Evolutionary conservation across 2,888 invertebrate species (phyloP).

Genomic region (Therioaphis trifolii): DNA sequence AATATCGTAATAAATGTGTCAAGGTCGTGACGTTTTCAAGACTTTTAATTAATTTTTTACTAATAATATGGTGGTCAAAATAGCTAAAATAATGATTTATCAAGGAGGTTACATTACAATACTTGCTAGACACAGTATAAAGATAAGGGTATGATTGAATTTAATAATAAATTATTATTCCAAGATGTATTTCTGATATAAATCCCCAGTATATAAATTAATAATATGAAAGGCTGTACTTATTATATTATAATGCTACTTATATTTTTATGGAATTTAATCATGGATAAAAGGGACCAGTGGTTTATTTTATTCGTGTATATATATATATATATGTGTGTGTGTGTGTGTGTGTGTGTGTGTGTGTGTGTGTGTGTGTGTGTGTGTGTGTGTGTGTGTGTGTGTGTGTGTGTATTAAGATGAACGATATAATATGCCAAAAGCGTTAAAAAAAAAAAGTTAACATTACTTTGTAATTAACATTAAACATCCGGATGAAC

Average conservation of each 20-base stretch:
- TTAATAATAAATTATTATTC: too few relatives aligned
- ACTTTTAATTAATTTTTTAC: not conserved
- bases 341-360: not conserved
- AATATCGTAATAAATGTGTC: not conserved
- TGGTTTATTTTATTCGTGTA: too few relatives aligned
- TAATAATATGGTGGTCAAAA: too few relatives aligned
- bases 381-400: not conserved
- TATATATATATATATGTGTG: too few relatives aligned
- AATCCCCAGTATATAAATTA: not conserved
- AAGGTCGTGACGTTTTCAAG: not conserved
- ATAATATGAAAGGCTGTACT: not conserved
- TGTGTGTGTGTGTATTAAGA: not conserved
- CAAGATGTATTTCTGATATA: too few relatives aligned
- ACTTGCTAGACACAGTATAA: too few relatives aligned
- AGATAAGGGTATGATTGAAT: too few relatives aligned
- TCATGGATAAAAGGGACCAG: constrained; percentile 4
- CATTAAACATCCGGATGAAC: constrained; percentile 11
- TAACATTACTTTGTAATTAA: constrained; percentile 22
- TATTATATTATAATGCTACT: constrained; percentile 5
- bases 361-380: not conserved
- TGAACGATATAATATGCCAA: constrained; percentile 12
- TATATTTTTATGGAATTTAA: not conserved
- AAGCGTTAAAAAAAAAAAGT: constrained; percentile 2
- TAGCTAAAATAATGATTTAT: too few relatives aligned
- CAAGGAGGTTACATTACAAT: not conserved